These are phyloP conservation scores for Aphrophora alni DNA, from an alignment of 2,888 invertebrate species.

Conservation along the genomic window DNA sequence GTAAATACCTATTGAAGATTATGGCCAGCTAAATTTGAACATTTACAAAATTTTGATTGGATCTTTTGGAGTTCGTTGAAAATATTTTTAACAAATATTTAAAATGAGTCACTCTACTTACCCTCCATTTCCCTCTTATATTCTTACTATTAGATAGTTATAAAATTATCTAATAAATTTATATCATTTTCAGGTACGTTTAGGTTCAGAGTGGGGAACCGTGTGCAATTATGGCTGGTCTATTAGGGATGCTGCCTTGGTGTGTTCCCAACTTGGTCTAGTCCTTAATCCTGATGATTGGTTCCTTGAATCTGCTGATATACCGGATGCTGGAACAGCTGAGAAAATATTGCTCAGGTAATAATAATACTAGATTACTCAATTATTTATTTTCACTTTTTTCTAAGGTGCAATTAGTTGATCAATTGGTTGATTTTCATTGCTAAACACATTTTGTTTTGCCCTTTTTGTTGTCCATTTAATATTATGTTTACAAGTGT, in stretches of 20 bases:
- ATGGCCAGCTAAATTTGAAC: no score
- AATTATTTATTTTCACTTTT: no score
- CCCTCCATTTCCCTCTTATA: no score
- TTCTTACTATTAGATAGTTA: no score
- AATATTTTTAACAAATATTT: no score
- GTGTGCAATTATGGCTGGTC: constrained; percentile 98
- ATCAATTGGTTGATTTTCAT: neutral
- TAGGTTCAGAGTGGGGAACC: constrained; percentile 93
- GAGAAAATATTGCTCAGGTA: constrained; percentile 71
- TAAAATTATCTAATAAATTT: neutral
- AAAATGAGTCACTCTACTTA: no score
- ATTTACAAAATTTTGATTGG: no score
- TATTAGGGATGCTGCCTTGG: constrained; percentile 86
- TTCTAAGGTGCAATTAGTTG: neutral
- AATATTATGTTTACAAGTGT: no score
- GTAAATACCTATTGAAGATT: no score
- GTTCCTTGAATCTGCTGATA: constrained; percentile 81
- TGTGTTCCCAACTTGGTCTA: constrained; percentile 93
- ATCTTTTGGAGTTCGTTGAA: no score
- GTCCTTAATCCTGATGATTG: constrained; percentile 92
- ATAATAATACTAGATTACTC: constrained; percentile 12
- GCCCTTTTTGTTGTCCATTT: no score
- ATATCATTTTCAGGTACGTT: constrained; percentile 65
- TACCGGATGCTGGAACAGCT: constrained; percentile 77
- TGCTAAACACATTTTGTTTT: no score